A percentile compares a stretch with the other conserved stretches of the same genome.
phyloP scores from a whole-genome alignment of 2,888 invertebrate genomes.

The Patella pellucida region DNA sequence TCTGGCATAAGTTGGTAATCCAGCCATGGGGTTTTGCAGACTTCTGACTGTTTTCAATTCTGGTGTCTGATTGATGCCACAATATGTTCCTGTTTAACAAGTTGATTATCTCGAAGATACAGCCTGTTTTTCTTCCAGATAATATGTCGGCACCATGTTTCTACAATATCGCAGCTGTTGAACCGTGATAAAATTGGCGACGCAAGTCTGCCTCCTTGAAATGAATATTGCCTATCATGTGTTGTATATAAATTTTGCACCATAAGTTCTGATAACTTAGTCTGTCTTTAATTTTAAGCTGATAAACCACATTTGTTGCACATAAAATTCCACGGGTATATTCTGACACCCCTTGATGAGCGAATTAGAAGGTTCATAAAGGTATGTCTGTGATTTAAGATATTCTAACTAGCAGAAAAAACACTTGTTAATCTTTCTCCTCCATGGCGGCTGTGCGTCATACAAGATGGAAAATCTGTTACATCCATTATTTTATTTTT shows the following conservation, averaged over 20 bases:
- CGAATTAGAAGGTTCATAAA: not conserved
- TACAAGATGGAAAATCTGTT: no score
- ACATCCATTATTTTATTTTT: no score
- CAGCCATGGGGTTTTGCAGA: no score
- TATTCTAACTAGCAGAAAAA: no score
- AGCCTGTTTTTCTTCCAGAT: slow-evolving; percentile 2
- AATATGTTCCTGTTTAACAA: slow-evolving; percentile 10
- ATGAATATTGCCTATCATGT: slow-evolving; percentile 9
- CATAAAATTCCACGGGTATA: not conserved
- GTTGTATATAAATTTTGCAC: slow-evolving; percentile 10
- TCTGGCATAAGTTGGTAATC: no score
- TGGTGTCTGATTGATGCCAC: slow-evolving; percentile 5
- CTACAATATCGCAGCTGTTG: slow-evolving; percentile 4
- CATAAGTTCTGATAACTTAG: not conserved
- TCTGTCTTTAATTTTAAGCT: slow-evolving; percentile 8
- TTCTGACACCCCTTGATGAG: slow-evolving; percentile 3
- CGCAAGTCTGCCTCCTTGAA: slow-evolving; percentile 7
- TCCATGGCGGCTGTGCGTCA: no score
- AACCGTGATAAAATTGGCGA: slow-evolving; percentile 7
- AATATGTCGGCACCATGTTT: slow-evolving; percentile 7
- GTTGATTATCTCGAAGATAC: slow-evolving; percentile 4
- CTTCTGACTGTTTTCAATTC: no score
- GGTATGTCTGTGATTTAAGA: slow-evolving; percentile 1
- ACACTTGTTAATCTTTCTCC: no score
- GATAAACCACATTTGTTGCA: slow-evolving; percentile 10